These are phyloP conservation scores for Dendroctonus valens DNA, from an alignment of 1,140 invertebrate species.

Conservation along the genomic window DNA sequence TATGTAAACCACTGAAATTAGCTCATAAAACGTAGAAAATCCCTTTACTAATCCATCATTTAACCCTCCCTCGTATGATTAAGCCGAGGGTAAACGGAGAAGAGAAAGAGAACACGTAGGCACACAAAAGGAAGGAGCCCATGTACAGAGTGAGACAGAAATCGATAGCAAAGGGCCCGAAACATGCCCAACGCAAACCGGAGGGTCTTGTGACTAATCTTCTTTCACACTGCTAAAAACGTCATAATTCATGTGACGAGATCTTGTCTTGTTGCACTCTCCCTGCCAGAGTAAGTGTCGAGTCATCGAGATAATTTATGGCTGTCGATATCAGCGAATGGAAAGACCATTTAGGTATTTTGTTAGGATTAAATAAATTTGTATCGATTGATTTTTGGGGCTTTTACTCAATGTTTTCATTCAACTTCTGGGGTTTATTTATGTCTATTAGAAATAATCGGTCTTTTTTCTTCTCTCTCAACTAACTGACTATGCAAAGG, in stretches of 20 bases:
- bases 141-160: slow-evolving; percentile 12
- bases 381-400: slow-evolving; percentile 14
- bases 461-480: too few relatives aligned
- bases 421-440: too few relatives aligned
- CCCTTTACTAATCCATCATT: background rate
- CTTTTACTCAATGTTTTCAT: background rate
- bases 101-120: slow-evolving; percentile 2
- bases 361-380: background rate
- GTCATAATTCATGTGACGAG: slow-evolving; percentile 36
- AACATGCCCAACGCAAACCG: slow-evolving; percentile 17
- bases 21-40: slow-evolving; percentile 2
- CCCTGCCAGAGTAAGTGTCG: slow-evolving; percentile 24
- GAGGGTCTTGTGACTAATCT: slow-evolving; percentile 35
- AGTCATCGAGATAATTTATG: slow-evolving; percentile 31
- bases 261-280: slow-evolving; percentile 32
- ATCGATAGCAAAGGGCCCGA: slow-evolving; percentile 10
- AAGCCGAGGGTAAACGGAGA: background rate
- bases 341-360: slow-evolving; percentile 12
- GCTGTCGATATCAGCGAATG: slow-evolving; percentile 21
- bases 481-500: too few relatives aligned
- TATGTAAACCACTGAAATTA: background rate
- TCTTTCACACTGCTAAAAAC: slow-evolving; percentile 33
- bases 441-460: too few relatives aligned
- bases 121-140: background rate
- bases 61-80: background rate